These are phyloP conservation scores for Carassius carassius DNA, from an alignment of 2,113 vertebrate species.

Conservation along the genomic window DNA sequence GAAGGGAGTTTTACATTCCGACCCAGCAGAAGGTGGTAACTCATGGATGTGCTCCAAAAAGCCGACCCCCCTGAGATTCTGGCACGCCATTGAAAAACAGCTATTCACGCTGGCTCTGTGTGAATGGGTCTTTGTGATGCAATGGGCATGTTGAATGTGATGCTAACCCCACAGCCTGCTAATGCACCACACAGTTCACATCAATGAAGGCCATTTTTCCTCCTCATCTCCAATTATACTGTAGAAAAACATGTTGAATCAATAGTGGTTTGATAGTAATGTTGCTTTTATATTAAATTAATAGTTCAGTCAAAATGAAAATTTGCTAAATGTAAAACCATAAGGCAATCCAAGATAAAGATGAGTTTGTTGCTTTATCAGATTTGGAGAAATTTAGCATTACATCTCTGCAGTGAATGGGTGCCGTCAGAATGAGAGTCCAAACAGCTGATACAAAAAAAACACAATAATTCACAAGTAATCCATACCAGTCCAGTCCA, in stretches of 20 bases:
- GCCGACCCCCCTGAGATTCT: not conserved
- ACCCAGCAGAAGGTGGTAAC: slow-evolving; percentile 56
- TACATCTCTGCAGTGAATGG: no score
- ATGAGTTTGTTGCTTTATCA: no score
- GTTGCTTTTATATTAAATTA: not conserved
- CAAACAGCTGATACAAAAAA: no score
- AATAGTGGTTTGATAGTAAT: not conserved
- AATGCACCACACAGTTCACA: slow-evolving; percentile 66
- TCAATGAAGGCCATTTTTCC: slow-evolving; percentile 37
- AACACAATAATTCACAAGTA: no score
- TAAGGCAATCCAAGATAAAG: no score
- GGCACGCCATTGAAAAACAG: no score
- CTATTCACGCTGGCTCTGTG: slow-evolving; percentile 66
- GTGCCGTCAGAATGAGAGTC: no score
- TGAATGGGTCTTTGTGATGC: slow-evolving; percentile 77
- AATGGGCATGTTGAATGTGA: slow-evolving; percentile 66
- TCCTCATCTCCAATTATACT: not conserved
- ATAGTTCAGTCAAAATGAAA: slow-evolving; percentile 47
- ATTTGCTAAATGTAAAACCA: no score
- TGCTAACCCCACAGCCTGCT: slow-evolving; percentile 60
- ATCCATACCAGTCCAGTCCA: no score
- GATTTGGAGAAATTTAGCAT: no score
- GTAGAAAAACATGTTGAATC: not conserved
- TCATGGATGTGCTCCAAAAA: slow-evolving; percentile 63
- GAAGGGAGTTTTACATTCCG: slow-evolving; percentile 64